These are phyloP conservation scores for Muschampia staudingeri DNA, from an alignment of 2,888 invertebrate genomes.

Conservation along the genomic window DNA sequence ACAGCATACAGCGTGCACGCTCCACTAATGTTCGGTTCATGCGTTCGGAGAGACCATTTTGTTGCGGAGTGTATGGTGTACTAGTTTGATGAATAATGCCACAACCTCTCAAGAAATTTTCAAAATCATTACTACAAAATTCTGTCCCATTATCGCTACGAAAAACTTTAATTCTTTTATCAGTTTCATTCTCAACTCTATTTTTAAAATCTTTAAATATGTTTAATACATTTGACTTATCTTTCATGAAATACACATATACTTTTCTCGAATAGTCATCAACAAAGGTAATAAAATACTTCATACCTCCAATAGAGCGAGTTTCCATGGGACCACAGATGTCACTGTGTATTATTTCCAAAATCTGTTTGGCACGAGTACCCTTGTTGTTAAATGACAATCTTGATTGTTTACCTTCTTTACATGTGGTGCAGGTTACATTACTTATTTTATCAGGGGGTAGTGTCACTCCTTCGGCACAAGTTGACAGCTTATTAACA, in stretches of 20 bases:
- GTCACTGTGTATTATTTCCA: constrained; percentile 64
- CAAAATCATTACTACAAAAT: constrained; percentile 61
- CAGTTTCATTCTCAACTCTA: constrained; percentile 57
- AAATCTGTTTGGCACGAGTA: constrained; percentile 47
- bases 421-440: constrained; percentile 56
- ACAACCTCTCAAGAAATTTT: constrained; percentile 48
- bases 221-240: constrained; percentile 37
- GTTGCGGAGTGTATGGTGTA: constrained; percentile 71
- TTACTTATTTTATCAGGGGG: not conserved
- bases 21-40: constrained; percentile 67
- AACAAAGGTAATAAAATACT: constrained; percentile 65
- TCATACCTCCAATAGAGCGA: constrained; percentile 59
- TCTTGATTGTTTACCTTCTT: constrained; percentile 63
- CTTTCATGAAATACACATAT: constrained; percentile 60
- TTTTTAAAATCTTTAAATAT: constrained; percentile 59
- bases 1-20: constrained; percentile 63
- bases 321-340: constrained; percentile 67
- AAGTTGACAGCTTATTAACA: constrained; percentile 34
- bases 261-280: constrained; percentile 62
- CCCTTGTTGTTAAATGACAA: constrained; percentile 61
- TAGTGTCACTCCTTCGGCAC: constrained; percentile 15
- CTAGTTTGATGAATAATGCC: constrained; percentile 71
- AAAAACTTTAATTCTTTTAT: constrained; percentile 56
- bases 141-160: constrained; percentile 63
- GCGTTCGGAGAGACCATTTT: constrained; percentile 74